Base-by-base conservation (phyloP, 1,140 invertebrate species). In the Drosophila athabasca region DNA sequence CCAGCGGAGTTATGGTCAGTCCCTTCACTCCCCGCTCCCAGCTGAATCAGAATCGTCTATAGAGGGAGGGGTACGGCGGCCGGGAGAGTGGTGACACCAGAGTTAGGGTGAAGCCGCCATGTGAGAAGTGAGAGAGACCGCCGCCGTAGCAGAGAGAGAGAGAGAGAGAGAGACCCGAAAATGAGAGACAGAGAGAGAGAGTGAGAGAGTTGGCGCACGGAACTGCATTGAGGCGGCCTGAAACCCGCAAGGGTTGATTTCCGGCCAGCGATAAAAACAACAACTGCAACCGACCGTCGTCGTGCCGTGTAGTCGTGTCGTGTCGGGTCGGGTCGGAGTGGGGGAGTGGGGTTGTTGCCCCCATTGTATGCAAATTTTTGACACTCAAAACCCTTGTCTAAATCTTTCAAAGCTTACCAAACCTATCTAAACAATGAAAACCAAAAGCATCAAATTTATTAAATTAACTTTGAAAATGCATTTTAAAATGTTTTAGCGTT, bases 1-100 rank as follows among this genome's bases (percentile, higher is more conserved):
- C 90, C 66, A 91, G 90, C 68, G 90, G 90, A 66, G 90, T 91
- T 75, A 91, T 91, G 90, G 90, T 91, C 57, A 90, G 85, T 53
- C 90, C 90, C 55, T 91, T 91, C 61, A 91, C 90, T 31, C 90
- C 90, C 43, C 90, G 90, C 58, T 91, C 90, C 50, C 90, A 91
- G 72, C 72, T 91, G 45, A 90, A 91, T 71, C 90, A 91, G 76
- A 91, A 91, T 65, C 90, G 90, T 65, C 90, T 91, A 69, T 91
- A 91, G 83, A 62, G 67, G 54, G 64, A 62, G 50, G 49, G 62
- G 59, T 61, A 57, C 50, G 49, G 67, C 64, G 60, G 60, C 49
- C 51, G 68, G 62, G 75, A 62, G 49, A 68, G 60, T 53, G 70
- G 74, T 17, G 29, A 17, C 6, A 31, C 53, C 43, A 60, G 69